Evolutionary conservation across 2,888 invertebrate species (phyloP), one percentile per base, ranked within the genome.

Genomic region (Chorisops tibialis): DNA sequence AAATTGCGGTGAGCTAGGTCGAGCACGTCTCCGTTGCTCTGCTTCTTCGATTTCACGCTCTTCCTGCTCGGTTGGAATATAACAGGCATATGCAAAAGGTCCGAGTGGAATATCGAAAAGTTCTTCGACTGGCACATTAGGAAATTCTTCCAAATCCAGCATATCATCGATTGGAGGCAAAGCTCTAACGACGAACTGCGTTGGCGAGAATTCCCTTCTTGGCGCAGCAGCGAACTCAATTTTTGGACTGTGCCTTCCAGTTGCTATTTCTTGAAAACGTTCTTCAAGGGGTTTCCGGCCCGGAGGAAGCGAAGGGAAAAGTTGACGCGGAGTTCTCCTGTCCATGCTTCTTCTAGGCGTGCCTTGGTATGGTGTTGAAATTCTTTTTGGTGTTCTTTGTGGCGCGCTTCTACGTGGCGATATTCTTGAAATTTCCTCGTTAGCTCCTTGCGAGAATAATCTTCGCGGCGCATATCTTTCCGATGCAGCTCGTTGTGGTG

Each of bases 41-140:
- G 9, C 19, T 3, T 35, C 37, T 43, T 37, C 41, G 2, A 58
- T 58, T 52, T 64, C 58, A 4, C 19, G n/a, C n/a, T 58, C 37
- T 38, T 64, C 64, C 19, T 38, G 18, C 7, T 45, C 61, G 18
- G 64, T 61, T 19, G 64, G 61, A 18, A 61, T 59, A 9, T 59
- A 64, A 3, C 52, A 12, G 7, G 64, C 61, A 48, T 54, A 37
- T 7, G 61, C 50, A 11, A 59, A 48, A 11, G 22, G 37, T 22
- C 61, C 64, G 7, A 48, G 18, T 18, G 48, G 24, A 5, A 41
- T 39, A 47, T 48, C 38, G 3, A 38, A 38, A 2, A n/a, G n/a
- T 2, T 59, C 49, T 48, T 21, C 21, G 12, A 16, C 14, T 18
- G 51, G 51, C 9, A 35, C 4, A 24, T 41, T 47, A 9, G 60